Evolutionary conservation across 2,888 invertebrate species (phyloP).

Genomic region (Ochropacha duplaris): DNA sequence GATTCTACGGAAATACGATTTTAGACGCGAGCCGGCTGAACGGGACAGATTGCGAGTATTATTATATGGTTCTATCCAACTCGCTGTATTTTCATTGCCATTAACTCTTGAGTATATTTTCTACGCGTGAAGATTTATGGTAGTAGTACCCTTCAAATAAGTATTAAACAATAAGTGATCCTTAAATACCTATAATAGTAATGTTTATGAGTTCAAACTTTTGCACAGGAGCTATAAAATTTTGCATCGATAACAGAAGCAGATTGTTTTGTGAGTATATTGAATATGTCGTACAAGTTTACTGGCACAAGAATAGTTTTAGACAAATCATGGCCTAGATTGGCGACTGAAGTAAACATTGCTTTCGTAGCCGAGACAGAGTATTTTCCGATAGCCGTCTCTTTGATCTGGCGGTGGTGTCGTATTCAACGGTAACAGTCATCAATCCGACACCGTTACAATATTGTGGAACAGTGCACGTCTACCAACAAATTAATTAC

Average conservation of each 20-base stretch:
- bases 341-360: conserved; percentile 50
- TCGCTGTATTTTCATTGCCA: conserved; percentile 45
- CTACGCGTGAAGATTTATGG: not conserved
- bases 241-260: conserved; percentile 3
- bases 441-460: conserved; percentile 39
- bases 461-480: conserved; percentile 28
- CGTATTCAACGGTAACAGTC: conserved; percentile 30
- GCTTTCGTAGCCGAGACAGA: not conserved
- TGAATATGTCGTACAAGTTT: conserved; percentile 64
- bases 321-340: conserved; percentile 66
- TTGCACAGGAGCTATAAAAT: conserved; percentile 26
- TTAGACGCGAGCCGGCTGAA: conserved; percentile 67
- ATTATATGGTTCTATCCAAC: conserved; percentile 32
- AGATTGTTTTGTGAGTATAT: conserved; percentile 50
- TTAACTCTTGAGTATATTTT: conserved; percentile 24
- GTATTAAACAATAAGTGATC: not conserved
- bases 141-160: not conserved
- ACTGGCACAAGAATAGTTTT: conserved; percentile 63
- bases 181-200: conserved; percentile 1
- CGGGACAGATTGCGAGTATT: conserved; percentile 48
- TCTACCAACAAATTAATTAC: conserved; percentile 43
- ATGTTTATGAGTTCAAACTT: conserved; percentile 48
- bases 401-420: conserved; percentile 63
- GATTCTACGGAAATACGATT: conserved; percentile 83
- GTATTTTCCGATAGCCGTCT: conserved; percentile 51